phyloP scores from a whole-genome alignment of 2,797 vertebrate genomes.

The Choloepus didactylus region DNA sequence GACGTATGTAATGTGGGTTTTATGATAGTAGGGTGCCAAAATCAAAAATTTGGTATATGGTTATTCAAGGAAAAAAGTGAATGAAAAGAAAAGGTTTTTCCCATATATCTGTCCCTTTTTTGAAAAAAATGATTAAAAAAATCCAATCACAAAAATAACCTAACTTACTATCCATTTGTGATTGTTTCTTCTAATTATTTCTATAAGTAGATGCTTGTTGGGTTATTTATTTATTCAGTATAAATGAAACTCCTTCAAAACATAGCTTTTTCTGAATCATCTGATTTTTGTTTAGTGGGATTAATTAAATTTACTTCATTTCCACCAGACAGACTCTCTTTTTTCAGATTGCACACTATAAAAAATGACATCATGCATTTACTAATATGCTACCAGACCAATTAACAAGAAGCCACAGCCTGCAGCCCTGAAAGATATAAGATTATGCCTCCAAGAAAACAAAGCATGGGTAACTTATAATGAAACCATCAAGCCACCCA shows the following conservation, averaged over 20 bases:
- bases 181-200: slow-evolving; percentile 36
- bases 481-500: not conserved
- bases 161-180: not conserved
- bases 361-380: slow-evolving; percentile 64
- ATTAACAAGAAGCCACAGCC: slow-evolving; percentile 34
- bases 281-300: slow-evolving; percentile 69
- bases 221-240: slow-evolving; percentile 33
- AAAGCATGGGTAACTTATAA: not conserved
- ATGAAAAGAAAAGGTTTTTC: slow-evolving; percentile 52
- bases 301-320: slow-evolving; percentile 76
- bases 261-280: slow-evolving; percentile 22
- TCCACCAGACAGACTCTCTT: slow-evolving; percentile 27
- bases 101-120: slow-evolving; percentile 40
- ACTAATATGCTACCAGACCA: slow-evolving; percentile 54
- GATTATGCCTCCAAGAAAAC: slow-evolving; percentile 50
- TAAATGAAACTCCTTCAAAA: slow-evolving; percentile 60
- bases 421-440: not conserved
- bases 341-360: slow-evolving; percentile 32
- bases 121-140: slow-evolving; percentile 5
- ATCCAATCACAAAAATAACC: not conserved
- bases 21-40: slow-evolving; percentile 19
- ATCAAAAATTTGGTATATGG: slow-evolving; percentile 6
- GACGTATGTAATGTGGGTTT: slow-evolving; percentile 46
- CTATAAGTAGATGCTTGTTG: slow-evolving; percentile 28
- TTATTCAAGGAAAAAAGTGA: slow-evolving; percentile 48